phyloP scores from a whole-genome alignment of 2,113 vertebrate genomes.

The Crypturellus undulatus region DNA sequence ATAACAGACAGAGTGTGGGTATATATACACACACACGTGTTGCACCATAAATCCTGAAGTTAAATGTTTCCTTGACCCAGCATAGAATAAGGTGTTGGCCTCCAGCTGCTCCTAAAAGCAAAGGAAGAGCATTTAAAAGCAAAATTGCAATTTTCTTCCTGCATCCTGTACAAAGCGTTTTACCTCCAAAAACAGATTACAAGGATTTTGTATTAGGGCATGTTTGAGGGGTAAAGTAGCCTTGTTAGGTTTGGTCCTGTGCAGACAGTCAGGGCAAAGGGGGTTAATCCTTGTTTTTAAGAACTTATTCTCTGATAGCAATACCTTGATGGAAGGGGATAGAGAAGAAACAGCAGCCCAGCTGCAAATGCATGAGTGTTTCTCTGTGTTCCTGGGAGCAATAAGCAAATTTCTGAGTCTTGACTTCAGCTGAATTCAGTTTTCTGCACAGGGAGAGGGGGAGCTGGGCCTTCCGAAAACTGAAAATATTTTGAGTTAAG shows the following conservation, averaged over 20 bases:
- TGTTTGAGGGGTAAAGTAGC: background rate
- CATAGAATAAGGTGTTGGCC: background rate
- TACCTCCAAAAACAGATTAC: background rate
- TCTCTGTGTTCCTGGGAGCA: background rate
- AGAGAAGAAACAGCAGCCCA: background rate
- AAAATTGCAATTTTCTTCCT: constrained; percentile 14
- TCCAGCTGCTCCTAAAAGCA: constrained; percentile 8
- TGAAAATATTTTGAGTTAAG: background rate
- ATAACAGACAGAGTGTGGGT: no score
- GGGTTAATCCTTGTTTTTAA: background rate
- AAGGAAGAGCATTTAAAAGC: constrained; percentile 1
- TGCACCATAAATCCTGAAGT: constrained; percentile 8
- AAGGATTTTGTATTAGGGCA: background rate
- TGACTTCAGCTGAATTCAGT: background rate
- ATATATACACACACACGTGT: background rate
- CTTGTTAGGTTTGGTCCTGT: background rate
- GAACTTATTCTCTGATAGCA: background rate
- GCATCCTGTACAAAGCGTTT: background rate
- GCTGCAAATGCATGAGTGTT: background rate
- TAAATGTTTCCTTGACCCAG: constrained; percentile 16
- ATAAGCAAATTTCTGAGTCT: background rate
- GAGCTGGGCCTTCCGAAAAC: background rate
- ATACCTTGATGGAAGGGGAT: background rate
- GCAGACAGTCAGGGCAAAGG: background rate
- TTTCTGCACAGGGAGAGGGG: background rate